Evolutionary conservation across 2,113 vertebrate genomes (phyloP), one percentile per base, ranked within the genome.

Genomic region (Rallus limicola): DNA sequence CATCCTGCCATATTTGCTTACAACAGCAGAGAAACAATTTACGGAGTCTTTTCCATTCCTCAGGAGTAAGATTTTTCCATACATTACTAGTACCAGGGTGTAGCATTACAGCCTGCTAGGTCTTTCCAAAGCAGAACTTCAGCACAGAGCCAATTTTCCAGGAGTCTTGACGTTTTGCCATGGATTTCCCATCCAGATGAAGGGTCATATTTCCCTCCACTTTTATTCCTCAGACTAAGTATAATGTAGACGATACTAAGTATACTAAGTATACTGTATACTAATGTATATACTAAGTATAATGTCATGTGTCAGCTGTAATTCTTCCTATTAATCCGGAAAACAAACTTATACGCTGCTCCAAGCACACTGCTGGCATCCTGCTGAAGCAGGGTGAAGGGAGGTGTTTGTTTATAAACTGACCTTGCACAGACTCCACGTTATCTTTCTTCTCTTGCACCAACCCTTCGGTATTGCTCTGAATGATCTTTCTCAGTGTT

Each of bases 401-500:
- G 28, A 86, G 80, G 24, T 36, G 52, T 71, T 92, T 86, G 53
- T 71, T 93, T 42, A 85, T 65, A 93, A 91, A 91, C 87, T 92
- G 74, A 98, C 98, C 98, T 97, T 98, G 98, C 46, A 94, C 72
- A 95, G 97, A 97, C 76, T 99, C 99, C 88, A 98, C 97, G 0
- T 97, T 71, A 79, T 99, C 99, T 84, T 99, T 99, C 95, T 98
- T 98, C 94, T 99, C 99, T 84, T 98, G 98, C 93, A 98, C 67
- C 97, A 97, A 79, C 92, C 96, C 97, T 92, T 99, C 99, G 0
- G 96, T 93, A 93, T 98, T 98, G 97, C 98, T 98, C 98, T 99
- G 99, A 93, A 99, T 98, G 72, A 99, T 99, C 97, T 99, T 99
- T 82, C 97, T 99, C 95, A 99, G 97, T 4, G 98, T 99, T 71